These are phyloP conservation scores for Holotrichia oblita DNA, from an alignment of 1,140 invertebrate genomes.

Conservation along the genomic window DNA sequence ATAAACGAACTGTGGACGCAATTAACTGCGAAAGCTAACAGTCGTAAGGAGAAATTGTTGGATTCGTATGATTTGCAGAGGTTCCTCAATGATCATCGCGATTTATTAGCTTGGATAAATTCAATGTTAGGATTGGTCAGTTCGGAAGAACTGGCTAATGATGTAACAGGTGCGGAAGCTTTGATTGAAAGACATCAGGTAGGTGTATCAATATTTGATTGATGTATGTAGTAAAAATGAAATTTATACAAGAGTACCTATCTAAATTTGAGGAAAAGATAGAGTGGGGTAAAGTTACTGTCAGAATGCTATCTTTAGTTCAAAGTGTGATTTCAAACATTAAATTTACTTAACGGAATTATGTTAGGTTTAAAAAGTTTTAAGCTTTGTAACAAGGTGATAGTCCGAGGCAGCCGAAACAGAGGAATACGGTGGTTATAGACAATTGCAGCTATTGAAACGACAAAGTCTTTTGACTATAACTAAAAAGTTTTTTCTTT, in stretches of 20 bases:
- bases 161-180: conserved; percentile 98
- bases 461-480: too few species aligned
- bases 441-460: too few species aligned
- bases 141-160: conserved; percentile 98
- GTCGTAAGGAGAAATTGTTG: conserved; percentile 95
- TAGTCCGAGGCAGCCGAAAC: too few species aligned
- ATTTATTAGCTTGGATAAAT: conserved; percentile 98
- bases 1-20: conserved; percentile 99
- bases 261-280: neutral
- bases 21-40: conserved; percentile 93
- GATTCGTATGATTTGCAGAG: conserved; percentile 98
- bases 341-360: too few species aligned
- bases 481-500: too few species aligned
- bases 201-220: conserved; percentile 51
- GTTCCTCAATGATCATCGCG: conserved; percentile 97
- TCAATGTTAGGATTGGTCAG: conserved; percentile 98
- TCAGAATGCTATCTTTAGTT: too few species aligned
- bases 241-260: neutral
- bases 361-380: too few species aligned
- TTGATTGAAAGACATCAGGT: conserved; percentile 98
- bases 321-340: too few species aligned
- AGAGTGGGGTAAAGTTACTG: too few species aligned
- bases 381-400: too few species aligned
- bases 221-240: neutral
- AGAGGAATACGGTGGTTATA: too few species aligned